Conservation (phyloP, 2,888 invertebrate species). For the Mythimna vitellina region DNA sequence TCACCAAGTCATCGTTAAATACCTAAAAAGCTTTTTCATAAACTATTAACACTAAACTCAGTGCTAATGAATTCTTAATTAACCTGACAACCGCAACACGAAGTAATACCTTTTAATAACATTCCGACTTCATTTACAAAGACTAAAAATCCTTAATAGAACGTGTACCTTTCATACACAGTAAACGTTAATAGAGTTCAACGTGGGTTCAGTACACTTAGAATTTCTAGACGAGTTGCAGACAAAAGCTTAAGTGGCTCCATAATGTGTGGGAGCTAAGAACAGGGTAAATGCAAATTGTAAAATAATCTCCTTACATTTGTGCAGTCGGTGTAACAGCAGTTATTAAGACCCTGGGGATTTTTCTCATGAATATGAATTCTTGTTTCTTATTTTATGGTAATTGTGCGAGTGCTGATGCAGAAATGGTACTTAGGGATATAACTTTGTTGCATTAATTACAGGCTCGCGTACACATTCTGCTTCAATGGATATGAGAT, state of each 20-base stretch:
- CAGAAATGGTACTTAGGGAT: background rate
- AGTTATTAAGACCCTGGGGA: slow-evolving; percentile 21
- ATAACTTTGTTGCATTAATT: background rate
- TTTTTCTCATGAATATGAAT: slow-evolving; percentile 32
- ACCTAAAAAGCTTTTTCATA: background rate
- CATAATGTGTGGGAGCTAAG: slow-evolving; percentile 38
- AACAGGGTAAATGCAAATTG: slow-evolving; percentile 49
- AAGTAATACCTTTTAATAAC: slow-evolving; percentile 10
- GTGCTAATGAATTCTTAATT: slow-evolving; percentile 10
- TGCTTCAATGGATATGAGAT: background rate
- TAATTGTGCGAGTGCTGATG: slow-evolving; percentile 2
- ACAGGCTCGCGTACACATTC: background rate
- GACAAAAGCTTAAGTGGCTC: slow-evolving; percentile 38
- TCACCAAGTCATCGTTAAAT: background rate
- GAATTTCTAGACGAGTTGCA: slow-evolving; percentile 31
- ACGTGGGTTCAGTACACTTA: slow-evolving; percentile 47
- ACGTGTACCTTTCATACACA: slow-evolving; percentile 14
- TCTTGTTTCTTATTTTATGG: slow-evolving; percentile 22
- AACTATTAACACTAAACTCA: background rate
- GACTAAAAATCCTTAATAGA: slow-evolving; percentile 14
- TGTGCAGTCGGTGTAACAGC: slow-evolving; percentile 23
- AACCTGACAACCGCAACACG: slow-evolving; percentile 10
- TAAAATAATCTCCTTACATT: slow-evolving; percentile 44
- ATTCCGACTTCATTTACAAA: slow-evolving; percentile 23
- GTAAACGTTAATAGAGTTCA: slow-evolving; percentile 36